Evolutionary conservation across 2,888 invertebrate genomes (phyloP), one percentile per base, ranked within the genome.

Genomic region (Aquatica leii): DNA sequence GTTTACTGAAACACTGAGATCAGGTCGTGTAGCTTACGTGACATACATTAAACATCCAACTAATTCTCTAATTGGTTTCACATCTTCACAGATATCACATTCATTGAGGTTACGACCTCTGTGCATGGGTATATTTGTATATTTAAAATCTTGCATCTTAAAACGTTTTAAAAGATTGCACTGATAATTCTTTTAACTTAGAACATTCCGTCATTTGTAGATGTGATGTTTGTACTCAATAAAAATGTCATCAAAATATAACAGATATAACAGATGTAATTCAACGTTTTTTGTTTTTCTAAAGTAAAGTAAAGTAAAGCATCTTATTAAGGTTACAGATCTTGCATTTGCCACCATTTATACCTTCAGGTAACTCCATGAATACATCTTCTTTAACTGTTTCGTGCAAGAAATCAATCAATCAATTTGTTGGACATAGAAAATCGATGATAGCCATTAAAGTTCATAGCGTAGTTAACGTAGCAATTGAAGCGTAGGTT

Each of bases 251-350:
- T 31, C 31, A 9, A 31, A 4, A 31, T 31, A 31, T 4, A 31
- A 9, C 31, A 31, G 9, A 31, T n/a, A n/a, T n/a, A n/a, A n/a
- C n/a, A 31, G 31, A 6, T 31, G 9, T 9, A 31, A n/a, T n/a
- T n/a, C n/a, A n/a, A n/a, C n/a, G n/a, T n/a, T n/a, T n/a, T n/a
- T n/a, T n/a, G n/a, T n/a, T n/a, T n/a, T n/a, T n/a, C n/a, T n/a
- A n/a, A n/a, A n/a, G n/a, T n/a, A 31, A 31, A 31, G 31, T 6
- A 4, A 31, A 31, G n/a, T 41, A 41, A 8, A 41, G 15, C 4
- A n/a, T n/a, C n/a, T 41, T 41, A n/a, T 41, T 41, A n/a, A 41
- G n/a, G 5, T 6, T 41, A 41, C 41, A 41, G 4, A 41, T n/a
- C 6, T 6, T 8, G 5, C n/a, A 5, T 6, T 41, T 4, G n/a